Conservation (phyloP, 2,888 invertebrate genomes). For the Chalcosyrphus nemorum region DNA sequence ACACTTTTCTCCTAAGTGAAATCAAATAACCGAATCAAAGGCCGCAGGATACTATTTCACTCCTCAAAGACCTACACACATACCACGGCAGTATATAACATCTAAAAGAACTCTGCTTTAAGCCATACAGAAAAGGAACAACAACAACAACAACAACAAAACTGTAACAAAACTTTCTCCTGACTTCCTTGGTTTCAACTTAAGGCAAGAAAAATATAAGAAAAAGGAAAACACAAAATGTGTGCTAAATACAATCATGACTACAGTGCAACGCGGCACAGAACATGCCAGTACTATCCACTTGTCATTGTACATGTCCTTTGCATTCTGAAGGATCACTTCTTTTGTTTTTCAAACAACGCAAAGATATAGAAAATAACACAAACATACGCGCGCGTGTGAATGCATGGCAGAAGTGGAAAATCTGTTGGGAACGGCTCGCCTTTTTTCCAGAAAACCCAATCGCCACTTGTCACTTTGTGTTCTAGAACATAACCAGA, state of each 20-base stretch:
- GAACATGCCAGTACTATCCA: slow-evolving; percentile 43
- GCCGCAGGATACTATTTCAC: slow-evolving; percentile 70
- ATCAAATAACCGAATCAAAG: slow-evolving; percentile 72
- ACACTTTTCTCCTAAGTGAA: slow-evolving; percentile 58
- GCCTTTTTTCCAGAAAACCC: slow-evolving; percentile 6
- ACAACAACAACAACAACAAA: no score
- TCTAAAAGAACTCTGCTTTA: slow-evolving; percentile 3
- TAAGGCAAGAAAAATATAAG: slow-evolving; percentile 29
- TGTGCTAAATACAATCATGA: slow-evolving; percentile 70
- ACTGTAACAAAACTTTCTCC: slow-evolving; percentile 61
- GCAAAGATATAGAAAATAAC: slow-evolving; percentile 15
- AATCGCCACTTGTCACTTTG: slow-evolving; percentile 69
- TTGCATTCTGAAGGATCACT: slow-evolving; percentile 1
- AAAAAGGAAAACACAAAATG: slow-evolving; percentile 62
- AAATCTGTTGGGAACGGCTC: slow-evolving; percentile 51
- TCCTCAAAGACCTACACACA: slow-evolving; percentile 52
- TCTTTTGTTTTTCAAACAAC: slow-evolving; percentile 5
- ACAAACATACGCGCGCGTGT: slow-evolving; percentile 44
- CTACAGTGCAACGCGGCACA: neutral
- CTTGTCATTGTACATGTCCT: slow-evolving; percentile 55
- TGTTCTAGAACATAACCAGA: slow-evolving; percentile 38
- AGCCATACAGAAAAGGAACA: slow-evolving; percentile 3
- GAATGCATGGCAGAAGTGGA: slow-evolving; percentile 50
- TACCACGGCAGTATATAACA: neutral
- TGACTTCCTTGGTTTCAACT: slow-evolving; percentile 65